Base-by-base conservation (phyloP, 2,113 vertebrate species). In the Lamprotornis superbus region DNA sequence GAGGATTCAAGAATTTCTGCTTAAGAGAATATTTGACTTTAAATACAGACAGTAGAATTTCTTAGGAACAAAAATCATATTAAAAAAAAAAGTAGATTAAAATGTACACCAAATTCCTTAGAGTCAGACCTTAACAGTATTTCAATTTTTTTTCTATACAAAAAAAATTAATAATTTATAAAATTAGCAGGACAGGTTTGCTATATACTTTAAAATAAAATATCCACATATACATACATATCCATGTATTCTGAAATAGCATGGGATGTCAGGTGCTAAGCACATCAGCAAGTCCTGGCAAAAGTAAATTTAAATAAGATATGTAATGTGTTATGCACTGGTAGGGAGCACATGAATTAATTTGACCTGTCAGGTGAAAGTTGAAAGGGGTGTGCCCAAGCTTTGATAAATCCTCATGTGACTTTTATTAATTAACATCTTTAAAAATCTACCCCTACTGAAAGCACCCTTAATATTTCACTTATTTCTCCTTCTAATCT, bases 291-390 rank as follows among this genome's bases (percentile, higher is more conserved):
- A 68, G 90, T 59, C 90, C 30, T 76, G 47, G 69, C 52, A 97
- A 94, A 97, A 95, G 81, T 93, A 97, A 96, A 98, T 98, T 98
- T 97, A 97, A 98, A 94, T 97, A 98, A 97, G 95, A 95, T 83
- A 97, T 96, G 90, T 97, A 97, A 76, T 95, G 64, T 94, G 61
- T 69, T 94, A 86, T 83, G 90, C 88, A 89, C 68, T 52, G 33
- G 69, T 92, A 93, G 93, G 86, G 90, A 92, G 68, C 76, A 94
- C 44, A 91, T 95, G 67, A 50, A 90, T 93, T 96, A 91, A 96
- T 95, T 94, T 96, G 92, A 96, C 93, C 95, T 90, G 85, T 91
- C 97, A 95, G 84, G 63, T 75, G 92, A 81, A 94, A 89, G 61
- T 84, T 89, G 88, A 96, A 97, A 78, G 49, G 52, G 59, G 16